Evolutionary conservation across 2,888 invertebrate species (phyloP).

Genomic region (Aphrophora alni): DNA sequence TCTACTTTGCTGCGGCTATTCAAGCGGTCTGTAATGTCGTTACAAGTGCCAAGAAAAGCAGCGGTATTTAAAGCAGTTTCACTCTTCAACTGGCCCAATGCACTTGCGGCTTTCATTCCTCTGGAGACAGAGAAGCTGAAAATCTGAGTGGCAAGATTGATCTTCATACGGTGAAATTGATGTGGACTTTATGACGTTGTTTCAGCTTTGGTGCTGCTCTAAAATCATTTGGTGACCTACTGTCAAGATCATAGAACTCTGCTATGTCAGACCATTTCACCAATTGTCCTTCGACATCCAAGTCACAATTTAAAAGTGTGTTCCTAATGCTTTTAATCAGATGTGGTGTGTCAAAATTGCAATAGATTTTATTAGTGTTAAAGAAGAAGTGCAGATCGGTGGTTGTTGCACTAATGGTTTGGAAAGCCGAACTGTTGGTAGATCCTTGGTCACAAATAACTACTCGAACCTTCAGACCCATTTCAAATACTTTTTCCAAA

Average conservation of each 20-base stretch:
- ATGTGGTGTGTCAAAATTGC: neutral
- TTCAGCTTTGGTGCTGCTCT: conserved; percentile 9
- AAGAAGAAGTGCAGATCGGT: neutral
- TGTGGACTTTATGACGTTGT: conserved; percentile 7
- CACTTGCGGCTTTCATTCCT: neutral
- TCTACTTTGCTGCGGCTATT: neutral
- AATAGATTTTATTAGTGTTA: neutral
- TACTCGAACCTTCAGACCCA: neutral
- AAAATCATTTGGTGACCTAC: neutral
- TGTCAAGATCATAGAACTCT: neutral
- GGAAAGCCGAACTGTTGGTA: neutral
- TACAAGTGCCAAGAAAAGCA: neutral
- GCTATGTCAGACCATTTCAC: neutral
- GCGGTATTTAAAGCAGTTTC: neutral
- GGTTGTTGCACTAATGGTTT: neutral
- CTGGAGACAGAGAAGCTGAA: neutral
- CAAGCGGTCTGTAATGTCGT: neutral
- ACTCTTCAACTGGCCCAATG: neutral
- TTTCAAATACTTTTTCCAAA: neutral
- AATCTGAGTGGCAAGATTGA: neutral
- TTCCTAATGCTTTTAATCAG: neutral
- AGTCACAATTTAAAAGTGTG: neutral
- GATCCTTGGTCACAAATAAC: conserved; percentile 19
- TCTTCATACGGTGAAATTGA: neutral
- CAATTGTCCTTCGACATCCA: neutral